Base-by-base conservation (phyloP, 2,113 vertebrate genomes). In the Takifugu bimaculatus region DNA sequence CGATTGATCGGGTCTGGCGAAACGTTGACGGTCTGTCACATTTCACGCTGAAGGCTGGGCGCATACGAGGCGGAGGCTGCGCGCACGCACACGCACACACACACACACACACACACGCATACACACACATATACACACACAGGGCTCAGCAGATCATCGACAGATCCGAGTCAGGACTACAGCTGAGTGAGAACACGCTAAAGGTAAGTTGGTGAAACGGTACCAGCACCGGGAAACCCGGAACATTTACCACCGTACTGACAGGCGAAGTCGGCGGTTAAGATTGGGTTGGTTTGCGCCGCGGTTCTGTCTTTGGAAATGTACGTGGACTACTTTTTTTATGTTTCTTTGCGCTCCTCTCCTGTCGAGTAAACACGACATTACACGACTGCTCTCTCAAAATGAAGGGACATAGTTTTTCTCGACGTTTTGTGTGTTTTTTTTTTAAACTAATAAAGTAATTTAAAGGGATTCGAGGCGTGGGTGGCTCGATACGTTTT, bases 1-100 rank as follows among this genome's bases (percentile, higher is more conserved):
- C 78, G 60, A 77, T 62, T 78, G 43, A 15, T 65, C 15, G 0
- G 7, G 90, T 6, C 89, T 92, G 55, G 62, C 74, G 62, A 74
- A 82, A 76, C 83, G 70, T 80, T 88, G 91, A 91, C 88, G 85
- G 84, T 88, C 85, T 91, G 90, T 91, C 91, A 92, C 90, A 90
- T 90, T 91, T 89, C 89, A 90, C 89, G 87, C 84, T 85, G 90
- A 89, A 39, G 35, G 35, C 32, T 35, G 32, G 32, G 5, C 32
- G 32, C 32, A 35, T 85, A 85, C 77, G 63, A 66, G 78, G 83
- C 82, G 86, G 80, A 78, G 61, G 81, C 59, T 60, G 64, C 62
- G 69, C 75, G 68, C 84, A 67, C 13, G 57, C 68, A 60, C 71
- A 67, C 59, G 44, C 25, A 64, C 42, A 56, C 75, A 62, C 75